A percentile compares a stretch with the other conserved stretches of the same genome.
phyloP scores from a whole-genome alignment of 2,113 vertebrate species.

The Rhinolophus ferrumequinum region DNA sequence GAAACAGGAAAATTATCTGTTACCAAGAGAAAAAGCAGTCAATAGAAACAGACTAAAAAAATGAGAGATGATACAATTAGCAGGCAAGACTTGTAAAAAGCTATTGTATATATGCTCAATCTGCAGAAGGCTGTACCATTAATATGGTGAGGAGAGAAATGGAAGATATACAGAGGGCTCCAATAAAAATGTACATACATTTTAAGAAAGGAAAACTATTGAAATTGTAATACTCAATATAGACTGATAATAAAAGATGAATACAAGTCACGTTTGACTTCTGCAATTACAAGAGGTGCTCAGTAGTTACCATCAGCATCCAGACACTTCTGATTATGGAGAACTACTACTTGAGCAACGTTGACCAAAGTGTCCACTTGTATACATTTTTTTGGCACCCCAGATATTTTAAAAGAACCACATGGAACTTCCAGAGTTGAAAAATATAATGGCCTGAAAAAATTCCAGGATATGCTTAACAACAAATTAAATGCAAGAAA shows the following conservation, averaged over 20 bases:
- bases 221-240: no score
- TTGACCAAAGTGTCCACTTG: no score
- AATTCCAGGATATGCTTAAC: neutral
- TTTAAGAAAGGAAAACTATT: no score
- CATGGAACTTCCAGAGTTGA: neutral
- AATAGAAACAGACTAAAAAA: slow-evolving; percentile 18
- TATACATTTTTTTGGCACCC: no score
- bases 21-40: neutral
- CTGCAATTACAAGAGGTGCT: no score
- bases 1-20: neutral
- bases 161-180: neutral
- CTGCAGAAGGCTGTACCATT: neutral
- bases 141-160: neutral
- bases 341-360: no score
- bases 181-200: no score
- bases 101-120: neutral
- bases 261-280: no score
- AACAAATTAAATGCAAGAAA: neutral
- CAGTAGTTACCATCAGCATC: no score
- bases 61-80: neutral
- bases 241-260: no score
- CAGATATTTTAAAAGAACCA: neutral
- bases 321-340: no score
- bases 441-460: neutral
- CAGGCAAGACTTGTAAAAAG: neutral